Conservation (phyloP, 2,113 vertebrate genomes). For the Geococcyx californianus region DNA sequence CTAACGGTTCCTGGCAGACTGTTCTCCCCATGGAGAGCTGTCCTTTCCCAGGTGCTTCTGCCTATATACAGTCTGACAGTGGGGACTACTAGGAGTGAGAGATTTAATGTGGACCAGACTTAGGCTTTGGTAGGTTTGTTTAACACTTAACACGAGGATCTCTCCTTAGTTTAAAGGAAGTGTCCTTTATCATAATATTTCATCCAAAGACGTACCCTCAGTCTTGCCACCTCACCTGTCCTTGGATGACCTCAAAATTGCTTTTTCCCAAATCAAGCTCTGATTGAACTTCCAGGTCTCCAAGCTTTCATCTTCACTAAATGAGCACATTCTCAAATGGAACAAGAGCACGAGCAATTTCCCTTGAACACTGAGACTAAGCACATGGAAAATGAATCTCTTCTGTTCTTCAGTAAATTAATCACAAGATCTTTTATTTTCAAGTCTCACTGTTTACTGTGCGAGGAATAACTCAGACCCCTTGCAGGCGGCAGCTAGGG, state of each 20-base stretch:
- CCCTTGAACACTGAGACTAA: conserved; percentile 21
- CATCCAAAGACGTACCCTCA: neutral
- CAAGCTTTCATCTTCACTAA: conserved; percentile 34
- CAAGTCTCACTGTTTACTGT: neutral
- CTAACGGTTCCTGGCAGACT: too few relatives aligned
- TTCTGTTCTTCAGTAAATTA: conserved; percentile 57
- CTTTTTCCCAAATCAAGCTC: neutral
- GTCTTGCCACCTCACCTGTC: neutral
- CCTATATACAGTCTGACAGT: neutral
- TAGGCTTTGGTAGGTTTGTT: neutral
- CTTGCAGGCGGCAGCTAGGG: neutral
- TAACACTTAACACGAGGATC: neutral
- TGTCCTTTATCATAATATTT: neutral
- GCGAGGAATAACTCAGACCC: neutral
- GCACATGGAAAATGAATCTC: conserved; percentile 37
- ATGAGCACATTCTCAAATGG: neutral
- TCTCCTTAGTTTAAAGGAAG: neutral
- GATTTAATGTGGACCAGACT: neutral
- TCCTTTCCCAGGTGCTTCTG: neutral
- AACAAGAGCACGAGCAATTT: conserved; percentile 28
- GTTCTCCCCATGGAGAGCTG: too few relatives aligned
- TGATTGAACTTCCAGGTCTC: conserved; percentile 37
- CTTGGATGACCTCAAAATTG: conserved; percentile 15
- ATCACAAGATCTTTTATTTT: conserved; percentile 54
- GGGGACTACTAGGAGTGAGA: neutral